These are phyloP conservation scores for Ophion ellenae DNA, from an alignment of 2,888 invertebrate genomes.

Conservation along the genomic window DNA sequence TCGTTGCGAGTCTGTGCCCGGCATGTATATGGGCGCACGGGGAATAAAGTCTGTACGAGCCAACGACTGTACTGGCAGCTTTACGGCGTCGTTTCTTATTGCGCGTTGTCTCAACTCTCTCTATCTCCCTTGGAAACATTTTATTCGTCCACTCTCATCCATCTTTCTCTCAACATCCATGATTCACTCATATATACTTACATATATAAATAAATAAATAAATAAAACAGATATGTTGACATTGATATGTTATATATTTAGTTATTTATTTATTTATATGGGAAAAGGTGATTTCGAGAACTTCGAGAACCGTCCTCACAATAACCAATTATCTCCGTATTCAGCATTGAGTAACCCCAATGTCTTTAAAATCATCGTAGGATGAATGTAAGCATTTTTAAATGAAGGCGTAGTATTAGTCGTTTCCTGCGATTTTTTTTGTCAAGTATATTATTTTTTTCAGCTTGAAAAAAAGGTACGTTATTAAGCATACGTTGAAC, in stretches of 20 bases:
- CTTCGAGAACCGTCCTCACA: no score
- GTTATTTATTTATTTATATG: neutral
- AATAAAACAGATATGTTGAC: neutral
- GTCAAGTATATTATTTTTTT: no score
- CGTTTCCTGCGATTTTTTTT: no score
- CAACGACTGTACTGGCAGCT: constrained; percentile 61
- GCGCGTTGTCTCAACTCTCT: constrained; percentile 38
- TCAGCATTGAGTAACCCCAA: no score
- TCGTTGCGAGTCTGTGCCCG: constrained; percentile 1
- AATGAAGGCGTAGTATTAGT: no score
- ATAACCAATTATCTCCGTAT: no score
- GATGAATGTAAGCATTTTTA: no score
- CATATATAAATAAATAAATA: neutral
- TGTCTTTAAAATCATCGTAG: no score
- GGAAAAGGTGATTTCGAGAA: no score
- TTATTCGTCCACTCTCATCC: constrained; percentile 14
- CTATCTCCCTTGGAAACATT: constrained; percentile 58
- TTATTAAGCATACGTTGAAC: no score
- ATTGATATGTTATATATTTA: no score
- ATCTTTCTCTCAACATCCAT: constrained; percentile 17
- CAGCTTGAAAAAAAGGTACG: no score
- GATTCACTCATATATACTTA: constrained; percentile 7
- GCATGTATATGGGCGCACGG: neutral
- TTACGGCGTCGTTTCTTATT: constrained; percentile 60
- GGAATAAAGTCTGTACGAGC: constrained; percentile 57